Conservation (phyloP, 2,888 invertebrate species). For the Sarcophaga variegata region DNA sequence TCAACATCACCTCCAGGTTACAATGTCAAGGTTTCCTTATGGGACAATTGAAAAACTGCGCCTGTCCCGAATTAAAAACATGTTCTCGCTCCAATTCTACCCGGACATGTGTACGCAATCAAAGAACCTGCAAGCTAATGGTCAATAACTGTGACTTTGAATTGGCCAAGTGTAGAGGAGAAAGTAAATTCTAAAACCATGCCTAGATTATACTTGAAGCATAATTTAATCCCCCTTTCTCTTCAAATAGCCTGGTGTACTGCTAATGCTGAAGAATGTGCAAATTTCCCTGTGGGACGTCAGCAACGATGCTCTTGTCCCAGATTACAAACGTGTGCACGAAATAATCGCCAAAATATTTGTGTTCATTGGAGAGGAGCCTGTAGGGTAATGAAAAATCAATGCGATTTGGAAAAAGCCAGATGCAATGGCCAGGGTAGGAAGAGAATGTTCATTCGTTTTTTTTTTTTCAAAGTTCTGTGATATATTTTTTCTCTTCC, state of each 20-base stretch:
- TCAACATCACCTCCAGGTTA: constrained; percentile 30
- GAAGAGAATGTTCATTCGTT: too few species aligned
- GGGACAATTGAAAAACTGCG: constrained; percentile 38
- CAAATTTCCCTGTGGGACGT: constrained; percentile 29
- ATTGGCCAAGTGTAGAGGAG: constrained; percentile 52
- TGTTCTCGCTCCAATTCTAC: constrained; percentile 10
- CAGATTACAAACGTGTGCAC: constrained; percentile 34
- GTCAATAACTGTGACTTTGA: constrained; percentile 45
- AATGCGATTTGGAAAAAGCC: constrained; percentile 46
- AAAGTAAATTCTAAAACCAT: constrained; percentile 27
- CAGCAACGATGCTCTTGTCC: constrained; percentile 38
- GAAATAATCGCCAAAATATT: constrained; percentile 14
- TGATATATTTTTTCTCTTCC: too few species aligned
- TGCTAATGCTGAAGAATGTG: constrained; percentile 32
- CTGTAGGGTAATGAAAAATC: constrained; percentile 36
- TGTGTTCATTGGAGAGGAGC: constrained; percentile 16
- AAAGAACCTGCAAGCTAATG: constrained; percentile 34
- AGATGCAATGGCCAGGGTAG: constrained; percentile 46
- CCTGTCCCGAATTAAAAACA: constrained; percentile 42
- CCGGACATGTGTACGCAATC: constrained; percentile 27
- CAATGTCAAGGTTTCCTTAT: constrained; percentile 26
- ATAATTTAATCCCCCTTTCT: not conserved
- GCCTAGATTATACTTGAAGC: constrained; percentile 12
- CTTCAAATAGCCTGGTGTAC: constrained; percentile 29
- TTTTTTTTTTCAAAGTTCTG: too few species aligned